phyloP scores from a whole-genome alignment of 2,888 invertebrate genomes.

The Caradrina kadenii region DNA sequence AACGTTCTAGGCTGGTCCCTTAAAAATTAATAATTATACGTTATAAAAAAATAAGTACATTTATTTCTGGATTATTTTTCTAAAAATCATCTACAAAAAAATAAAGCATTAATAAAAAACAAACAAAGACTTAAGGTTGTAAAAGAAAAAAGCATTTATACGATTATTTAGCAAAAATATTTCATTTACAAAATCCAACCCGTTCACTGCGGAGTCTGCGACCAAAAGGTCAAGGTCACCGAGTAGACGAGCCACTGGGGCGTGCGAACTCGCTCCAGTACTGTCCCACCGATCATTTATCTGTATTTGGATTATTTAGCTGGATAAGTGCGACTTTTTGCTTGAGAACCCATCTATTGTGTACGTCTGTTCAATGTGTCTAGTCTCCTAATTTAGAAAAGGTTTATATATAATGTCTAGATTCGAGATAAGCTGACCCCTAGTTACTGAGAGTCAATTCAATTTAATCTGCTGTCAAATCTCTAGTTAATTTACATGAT shows the following conservation, averaged over 20 bases:
- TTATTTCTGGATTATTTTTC: too few species aligned
- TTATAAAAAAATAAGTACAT: too few species aligned
- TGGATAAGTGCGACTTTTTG: conserved; percentile 38
- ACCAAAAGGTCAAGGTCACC: conserved; percentile 41
- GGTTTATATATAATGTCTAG: conserved; percentile 36
- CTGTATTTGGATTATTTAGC: conserved; percentile 33
- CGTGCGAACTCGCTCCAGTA: conserved; percentile 20
- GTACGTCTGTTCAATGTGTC: conserved; percentile 19
- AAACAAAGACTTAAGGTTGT: background rate
- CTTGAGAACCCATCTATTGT: conserved; percentile 36
- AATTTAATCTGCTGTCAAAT: conserved; percentile 16
- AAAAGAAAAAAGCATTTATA: background rate
- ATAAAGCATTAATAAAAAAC: too few species aligned
- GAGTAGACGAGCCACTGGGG: conserved; percentile 22
- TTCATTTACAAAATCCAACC: conserved; percentile 2
- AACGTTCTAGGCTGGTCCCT: too few species aligned
- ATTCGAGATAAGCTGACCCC: conserved; percentile 30
- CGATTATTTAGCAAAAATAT: background rate
- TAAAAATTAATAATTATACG: too few species aligned
- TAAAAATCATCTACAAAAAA: background rate
- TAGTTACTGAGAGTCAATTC: conserved; percentile 15
- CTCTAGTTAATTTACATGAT: conserved; percentile 22
- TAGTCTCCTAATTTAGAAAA: conserved; percentile 15
- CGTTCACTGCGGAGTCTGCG: conserved; percentile 4
- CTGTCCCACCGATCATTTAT: conserved; percentile 41